Conservation (phyloP, 2,113 vertebrate species). For the Podilymbus podiceps region DNA sequence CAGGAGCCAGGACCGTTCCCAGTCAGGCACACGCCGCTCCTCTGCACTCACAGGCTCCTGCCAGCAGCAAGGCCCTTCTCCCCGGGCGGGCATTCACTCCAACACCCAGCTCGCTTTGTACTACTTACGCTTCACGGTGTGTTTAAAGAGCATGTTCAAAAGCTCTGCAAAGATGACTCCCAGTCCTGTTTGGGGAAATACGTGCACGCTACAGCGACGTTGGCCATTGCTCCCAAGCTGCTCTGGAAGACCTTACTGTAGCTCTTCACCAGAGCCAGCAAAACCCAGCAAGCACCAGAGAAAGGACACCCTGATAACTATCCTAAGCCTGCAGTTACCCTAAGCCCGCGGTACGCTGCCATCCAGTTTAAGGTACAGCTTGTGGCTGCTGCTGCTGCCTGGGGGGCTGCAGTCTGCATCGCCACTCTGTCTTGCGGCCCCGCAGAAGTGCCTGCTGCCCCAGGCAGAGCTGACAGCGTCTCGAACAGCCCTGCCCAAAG, state of each 20-base stretch:
- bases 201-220: accelerated
- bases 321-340: not conserved
- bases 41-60: not conserved
- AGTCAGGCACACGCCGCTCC: not conserved
- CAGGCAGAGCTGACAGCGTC: not conserved
- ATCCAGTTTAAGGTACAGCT: not conserved
- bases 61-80: not conserved
- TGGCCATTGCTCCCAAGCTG: not conserved
- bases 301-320: not conserved
- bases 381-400: not conserved
- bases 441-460: accelerated
- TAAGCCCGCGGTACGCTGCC: not conserved
- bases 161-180: not conserved
- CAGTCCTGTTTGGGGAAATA: not conserved
- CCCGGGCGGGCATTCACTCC: not conserved
- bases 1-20: not conserved
- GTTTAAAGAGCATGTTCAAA: not conserved
- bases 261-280: not conserved
- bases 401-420: not conserved
- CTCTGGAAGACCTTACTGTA: not conserved
- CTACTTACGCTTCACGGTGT: not conserved
- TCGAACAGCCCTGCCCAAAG: not conserved
- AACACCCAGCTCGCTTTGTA: not conserved
- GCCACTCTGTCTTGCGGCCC: not conserved
- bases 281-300: not conserved